These are phyloP conservation scores for Drosophila orosa DNA, from an alignment of 1,140 invertebrate genomes.

Conservation along the genomic window DNA sequence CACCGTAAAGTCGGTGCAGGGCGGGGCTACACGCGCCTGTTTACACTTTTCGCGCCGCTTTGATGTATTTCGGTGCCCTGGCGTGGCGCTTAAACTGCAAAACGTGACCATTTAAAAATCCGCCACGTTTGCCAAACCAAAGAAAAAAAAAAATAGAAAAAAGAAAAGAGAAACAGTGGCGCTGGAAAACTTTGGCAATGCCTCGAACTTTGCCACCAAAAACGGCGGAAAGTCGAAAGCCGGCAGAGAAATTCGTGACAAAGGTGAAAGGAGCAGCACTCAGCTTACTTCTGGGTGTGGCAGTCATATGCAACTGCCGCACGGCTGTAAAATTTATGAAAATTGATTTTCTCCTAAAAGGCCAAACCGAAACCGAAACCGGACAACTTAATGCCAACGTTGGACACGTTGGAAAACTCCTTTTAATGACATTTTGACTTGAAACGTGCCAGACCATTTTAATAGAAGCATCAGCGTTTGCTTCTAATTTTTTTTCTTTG, in stretches of 20 bases:
- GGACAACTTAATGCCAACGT: constrained; percentile 70
- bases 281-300: constrained; percentile 14
- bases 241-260: constrained; percentile 64
- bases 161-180: not conserved
- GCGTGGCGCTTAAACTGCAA: constrained; percentile 74
- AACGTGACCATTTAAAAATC: constrained; percentile 83
- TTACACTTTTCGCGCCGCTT: constrained; percentile 78
- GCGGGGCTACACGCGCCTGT: constrained; percentile 64
- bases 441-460: constrained; percentile 56
- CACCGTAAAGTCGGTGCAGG: constrained; percentile 28
- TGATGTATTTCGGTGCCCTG: constrained; percentile 67
- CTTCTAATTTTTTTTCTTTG: constrained; percentile 4
- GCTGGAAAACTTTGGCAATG: constrained; percentile 59
- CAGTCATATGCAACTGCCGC: constrained; percentile 77
- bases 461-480: constrained; percentile 41
- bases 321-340: constrained; percentile 72
- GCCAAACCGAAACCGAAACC: constrained; percentile 51
- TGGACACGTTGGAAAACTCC: constrained; percentile 9
- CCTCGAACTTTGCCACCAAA: constrained; percentile 41
- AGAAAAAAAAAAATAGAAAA: not conserved
- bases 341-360: constrained; percentile 73
- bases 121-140: constrained; percentile 67
- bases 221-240: constrained; percentile 22
- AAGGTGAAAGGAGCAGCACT: constrained; percentile 63
- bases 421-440: constrained; percentile 72